Conservation (phyloP, 1,140 invertebrate species). For the Pachyrhynchus sulphureomaculatus region DNA sequence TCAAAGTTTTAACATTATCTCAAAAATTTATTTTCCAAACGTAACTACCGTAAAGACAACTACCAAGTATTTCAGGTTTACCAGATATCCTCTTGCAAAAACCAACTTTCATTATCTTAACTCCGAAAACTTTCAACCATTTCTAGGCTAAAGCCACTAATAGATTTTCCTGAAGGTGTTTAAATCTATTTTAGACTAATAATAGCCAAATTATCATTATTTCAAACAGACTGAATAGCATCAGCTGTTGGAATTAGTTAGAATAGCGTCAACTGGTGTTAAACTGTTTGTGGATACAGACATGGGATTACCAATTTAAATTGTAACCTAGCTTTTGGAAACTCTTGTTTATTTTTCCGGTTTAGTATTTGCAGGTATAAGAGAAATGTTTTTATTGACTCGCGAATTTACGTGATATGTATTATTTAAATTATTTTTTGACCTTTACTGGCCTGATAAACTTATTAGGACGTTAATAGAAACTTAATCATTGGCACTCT, state of each 20-base stretch:
- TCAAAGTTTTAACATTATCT: too few species aligned
- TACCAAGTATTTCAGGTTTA: too few species aligned
- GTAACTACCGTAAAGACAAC: too few species aligned
- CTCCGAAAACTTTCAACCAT: not conserved
- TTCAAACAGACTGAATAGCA: conserved; percentile 19
- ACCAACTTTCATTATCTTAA: conserved; percentile 8
- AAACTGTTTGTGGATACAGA: conserved; percentile 12
- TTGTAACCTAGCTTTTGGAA: not conserved
- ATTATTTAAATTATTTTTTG: too few species aligned
- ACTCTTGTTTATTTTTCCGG: not conserved
- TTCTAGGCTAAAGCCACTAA: conserved; percentile 7
- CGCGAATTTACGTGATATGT: too few species aligned
- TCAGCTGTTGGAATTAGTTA: conserved; percentile 23
- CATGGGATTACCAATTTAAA: conserved; percentile 18
- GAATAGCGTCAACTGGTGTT: conserved; percentile 18
- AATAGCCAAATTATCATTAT: conserved; percentile 16
- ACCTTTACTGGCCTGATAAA: too few species aligned
- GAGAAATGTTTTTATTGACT: too few species aligned
- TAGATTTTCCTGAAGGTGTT: conserved; percentile 21
- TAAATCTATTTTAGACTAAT: conserved; percentile 17
- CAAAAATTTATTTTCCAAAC: too few species aligned
- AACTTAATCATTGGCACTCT: too few species aligned
- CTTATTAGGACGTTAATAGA: too few species aligned
- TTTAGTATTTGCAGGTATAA: not conserved
- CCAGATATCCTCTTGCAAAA: not conserved